Conservation (phyloP, 2,888 invertebrate genomes). For the Masnerella sp. region DNA sequence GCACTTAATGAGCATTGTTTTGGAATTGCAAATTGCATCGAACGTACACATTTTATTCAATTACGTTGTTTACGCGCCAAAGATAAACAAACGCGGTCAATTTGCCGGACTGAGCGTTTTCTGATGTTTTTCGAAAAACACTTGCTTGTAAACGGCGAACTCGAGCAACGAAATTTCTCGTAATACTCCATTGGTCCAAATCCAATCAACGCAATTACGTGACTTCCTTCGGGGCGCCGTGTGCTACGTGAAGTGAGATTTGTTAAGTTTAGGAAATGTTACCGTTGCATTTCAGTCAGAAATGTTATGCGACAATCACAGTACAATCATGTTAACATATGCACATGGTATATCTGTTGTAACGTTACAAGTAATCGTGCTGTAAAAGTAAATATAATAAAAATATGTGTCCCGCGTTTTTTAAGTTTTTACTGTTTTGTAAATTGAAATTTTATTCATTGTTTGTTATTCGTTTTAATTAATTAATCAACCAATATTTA, state of each 20-base stretch:
- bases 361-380: constrained; percentile 15
- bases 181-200: constrained; percentile 12
- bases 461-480: no score
- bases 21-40: no score
- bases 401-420: neutral
- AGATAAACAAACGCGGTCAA: no score
- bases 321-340: constrained; percentile 55
- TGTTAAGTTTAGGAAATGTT: constrained; percentile 44
- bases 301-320: constrained; percentile 61
- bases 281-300: constrained; percentile 55
- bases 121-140: no score
- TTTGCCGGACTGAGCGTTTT: no score
- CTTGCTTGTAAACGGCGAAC: no score
- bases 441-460: no score
- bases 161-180: neutral
- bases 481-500: no score
- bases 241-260: constrained; percentile 38
- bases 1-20: no score
- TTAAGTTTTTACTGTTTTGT: neutral
- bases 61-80: no score
- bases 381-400: constrained; percentile 10
- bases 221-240: constrained; percentile 20
- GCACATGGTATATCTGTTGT: constrained; percentile 38
- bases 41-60: no score
- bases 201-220: constrained; percentile 24